Evolutionary conservation across 2,888 invertebrate species (phyloP).

Genomic region (Candidula unifasciata): DNA sequence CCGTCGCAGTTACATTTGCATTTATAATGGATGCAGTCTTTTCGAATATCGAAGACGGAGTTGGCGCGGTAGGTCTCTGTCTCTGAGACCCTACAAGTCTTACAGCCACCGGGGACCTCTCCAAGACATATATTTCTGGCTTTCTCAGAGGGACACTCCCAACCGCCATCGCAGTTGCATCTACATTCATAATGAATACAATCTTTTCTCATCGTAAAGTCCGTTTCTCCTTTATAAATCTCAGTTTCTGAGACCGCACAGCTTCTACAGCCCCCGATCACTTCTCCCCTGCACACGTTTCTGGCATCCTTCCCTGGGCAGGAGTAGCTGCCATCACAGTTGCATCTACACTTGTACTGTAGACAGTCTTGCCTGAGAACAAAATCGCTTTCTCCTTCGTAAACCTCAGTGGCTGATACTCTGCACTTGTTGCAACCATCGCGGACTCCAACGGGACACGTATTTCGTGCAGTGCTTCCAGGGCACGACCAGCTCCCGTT

Average conservation of each 20-base stretch:
- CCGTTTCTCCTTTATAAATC: constrained; percentile 60
- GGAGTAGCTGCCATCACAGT: constrained; percentile 67
- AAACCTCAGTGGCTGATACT: constrained; percentile 44
- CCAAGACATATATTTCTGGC: constrained; percentile 62
- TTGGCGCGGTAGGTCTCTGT: constrained; percentile 59
- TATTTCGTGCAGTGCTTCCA: constrained; percentile 55
- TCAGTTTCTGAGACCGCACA: constrained; percentile 56
- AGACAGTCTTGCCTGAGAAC: constrained; percentile 54
- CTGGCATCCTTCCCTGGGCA: constrained; percentile 60
- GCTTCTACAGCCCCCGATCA: constrained; percentile 56
- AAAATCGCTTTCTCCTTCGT: constrained; percentile 56
- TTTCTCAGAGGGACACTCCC: constrained; percentile 66
- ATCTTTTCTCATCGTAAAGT: constrained; percentile 63
- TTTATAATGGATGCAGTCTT: constrained; percentile 66
- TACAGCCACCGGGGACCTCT: constrained; percentile 57
- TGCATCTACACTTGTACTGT: constrained; percentile 65
- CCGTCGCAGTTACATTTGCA: constrained; percentile 71
- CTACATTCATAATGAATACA: constrained; percentile 68
- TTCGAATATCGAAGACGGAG: constrained; percentile 61
- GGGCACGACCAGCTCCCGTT: constrained; percentile 67
- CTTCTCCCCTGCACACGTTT: constrained; percentile 56
- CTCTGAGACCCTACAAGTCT: constrained; percentile 61
- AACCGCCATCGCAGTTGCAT: constrained; percentile 70
- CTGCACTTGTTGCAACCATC: constrained; percentile 49
- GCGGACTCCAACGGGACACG: constrained; percentile 59